These are phyloP conservation scores for Bubo scandiacus DNA, from an alignment of 2,113 vertebrate genomes.

Conservation along the genomic window DNA sequence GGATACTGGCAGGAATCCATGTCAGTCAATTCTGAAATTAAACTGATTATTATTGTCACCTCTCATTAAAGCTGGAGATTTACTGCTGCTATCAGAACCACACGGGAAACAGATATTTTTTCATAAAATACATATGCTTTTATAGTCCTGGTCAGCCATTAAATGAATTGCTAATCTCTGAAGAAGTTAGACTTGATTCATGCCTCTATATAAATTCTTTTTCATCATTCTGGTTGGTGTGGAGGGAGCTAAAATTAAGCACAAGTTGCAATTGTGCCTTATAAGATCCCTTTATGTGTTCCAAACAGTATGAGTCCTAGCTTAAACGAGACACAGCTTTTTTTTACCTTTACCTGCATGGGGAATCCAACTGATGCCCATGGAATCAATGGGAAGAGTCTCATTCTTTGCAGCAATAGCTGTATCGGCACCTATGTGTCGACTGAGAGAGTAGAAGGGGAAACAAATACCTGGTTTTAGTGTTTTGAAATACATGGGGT, in stretches of 20 bases:
- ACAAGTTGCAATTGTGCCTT: not conserved
- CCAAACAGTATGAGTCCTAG: not conserved
- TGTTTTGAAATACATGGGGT: not conserved
- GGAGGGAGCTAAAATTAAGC: not conserved
- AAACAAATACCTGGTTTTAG: accelerated
- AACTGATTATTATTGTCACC: not conserved
- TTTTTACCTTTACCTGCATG: not conserved
- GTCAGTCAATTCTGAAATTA: not conserved
- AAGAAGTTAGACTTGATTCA: not conserved
- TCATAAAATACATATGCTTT: not conserved
- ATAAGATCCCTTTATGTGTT: not conserved
- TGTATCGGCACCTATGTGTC: not conserved
- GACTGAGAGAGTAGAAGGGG: not conserved
- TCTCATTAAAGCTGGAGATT: not conserved
- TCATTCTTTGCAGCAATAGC: not conserved
- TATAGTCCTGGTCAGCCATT: not conserved
- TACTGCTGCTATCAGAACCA: not conserved
- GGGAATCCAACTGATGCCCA: not conserved
- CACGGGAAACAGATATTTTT: not conserved
- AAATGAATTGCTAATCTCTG: not conserved
- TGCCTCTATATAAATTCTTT: not conserved
- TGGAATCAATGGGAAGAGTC: not conserved
- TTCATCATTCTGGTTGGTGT: not conserved
- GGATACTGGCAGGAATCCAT: not conserved
- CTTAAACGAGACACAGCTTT: not conserved